Evolutionary conservation across 2,888 invertebrate genomes (phyloP).

Genomic region (Ormyrus labotus): DNA sequence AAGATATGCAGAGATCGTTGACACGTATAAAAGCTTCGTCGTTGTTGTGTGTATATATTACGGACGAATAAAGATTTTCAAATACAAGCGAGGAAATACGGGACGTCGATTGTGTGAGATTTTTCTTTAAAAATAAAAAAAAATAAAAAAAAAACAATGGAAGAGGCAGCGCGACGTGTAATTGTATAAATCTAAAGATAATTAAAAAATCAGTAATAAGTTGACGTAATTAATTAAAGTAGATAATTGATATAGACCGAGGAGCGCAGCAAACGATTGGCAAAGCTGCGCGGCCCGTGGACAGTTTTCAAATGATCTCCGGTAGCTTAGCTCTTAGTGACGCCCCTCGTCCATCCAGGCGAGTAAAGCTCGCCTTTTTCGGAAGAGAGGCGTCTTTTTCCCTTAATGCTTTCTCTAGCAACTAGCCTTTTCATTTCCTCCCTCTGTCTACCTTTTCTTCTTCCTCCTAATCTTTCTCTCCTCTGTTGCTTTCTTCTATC

Average conservation of each 20-base stretch:
- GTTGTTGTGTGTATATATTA: constrained; percentile 44
- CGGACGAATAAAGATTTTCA: constrained; percentile 43
- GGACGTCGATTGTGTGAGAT: constrained; percentile 49
- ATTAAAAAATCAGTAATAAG: constrained; percentile 68
- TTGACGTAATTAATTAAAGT: constrained; percentile 73
- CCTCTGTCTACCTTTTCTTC: constrained; percentile 39
- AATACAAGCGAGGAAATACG: constrained; percentile 46
- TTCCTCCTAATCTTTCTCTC: constrained; percentile 47
- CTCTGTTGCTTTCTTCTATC: constrained; percentile 37
- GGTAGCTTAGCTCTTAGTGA: constrained; percentile 75
- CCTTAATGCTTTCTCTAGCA: constrained; percentile 60
- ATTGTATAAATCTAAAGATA: constrained; percentile 69
- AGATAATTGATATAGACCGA: constrained; percentile 74
- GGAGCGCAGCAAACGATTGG: constrained; percentile 75
- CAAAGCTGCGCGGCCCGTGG: constrained; percentile 74
- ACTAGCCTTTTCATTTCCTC: constrained; percentile 50
- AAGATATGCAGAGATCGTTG: constrained; percentile 45
- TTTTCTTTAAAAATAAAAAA: constrained; percentile 43
- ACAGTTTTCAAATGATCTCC: constrained; percentile 77
- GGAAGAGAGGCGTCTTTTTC: constrained; percentile 63
- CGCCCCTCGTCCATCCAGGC: constrained; percentile 66
- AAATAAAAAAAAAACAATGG: constrained; percentile 59
- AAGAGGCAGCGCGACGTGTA: constrained; percentile 66
- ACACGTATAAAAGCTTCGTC: constrained; percentile 54
- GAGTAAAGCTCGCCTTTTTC: constrained; percentile 53